Percentiles rank a stretch among this genome's conserved stretches.
phyloP scores from a whole-genome alignment of 2,113 vertebrate species.

The Athene cunicularia region DNA sequence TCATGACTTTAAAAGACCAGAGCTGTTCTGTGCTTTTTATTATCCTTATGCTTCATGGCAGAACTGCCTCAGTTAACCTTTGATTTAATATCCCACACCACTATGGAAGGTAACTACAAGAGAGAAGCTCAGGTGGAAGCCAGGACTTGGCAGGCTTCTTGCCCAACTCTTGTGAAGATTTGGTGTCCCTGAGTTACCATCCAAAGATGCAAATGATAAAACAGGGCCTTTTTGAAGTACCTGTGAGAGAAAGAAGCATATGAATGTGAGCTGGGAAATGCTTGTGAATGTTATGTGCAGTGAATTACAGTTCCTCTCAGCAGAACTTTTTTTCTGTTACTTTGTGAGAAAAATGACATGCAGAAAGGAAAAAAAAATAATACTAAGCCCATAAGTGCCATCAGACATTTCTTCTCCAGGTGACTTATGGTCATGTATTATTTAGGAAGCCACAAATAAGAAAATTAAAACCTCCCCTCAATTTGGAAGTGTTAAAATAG shows the following conservation, averaged over 20 bases:
- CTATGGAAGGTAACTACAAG: neutral
- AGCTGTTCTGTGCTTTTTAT: neutral
- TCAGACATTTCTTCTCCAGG: neutral
- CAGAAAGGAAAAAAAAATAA: neutral
- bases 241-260: neutral
- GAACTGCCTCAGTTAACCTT: neutral
- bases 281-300: neutral
- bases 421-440: neutral
- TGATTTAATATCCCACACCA: fast-evolving
- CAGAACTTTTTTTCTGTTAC: neutral
- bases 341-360: neutral
- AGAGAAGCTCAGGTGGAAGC: neutral
- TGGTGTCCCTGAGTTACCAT: neutral
- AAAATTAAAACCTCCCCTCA: fast-evolving
- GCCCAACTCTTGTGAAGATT: neutral
- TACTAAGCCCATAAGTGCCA: neutral
- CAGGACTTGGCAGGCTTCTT: neutral
- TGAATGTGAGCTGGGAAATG: neutral
- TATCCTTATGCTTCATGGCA: neutral
- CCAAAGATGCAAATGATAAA: neutral
- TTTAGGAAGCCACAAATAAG: neutral
- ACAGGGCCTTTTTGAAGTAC: neutral
- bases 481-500: neutral
- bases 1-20: neutral
- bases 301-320: neutral